Evolutionary conservation across 1,140 invertebrate species (phyloP), one percentile per base, ranked within the genome.

Genomic region (Drosophila seguyi): DNA sequence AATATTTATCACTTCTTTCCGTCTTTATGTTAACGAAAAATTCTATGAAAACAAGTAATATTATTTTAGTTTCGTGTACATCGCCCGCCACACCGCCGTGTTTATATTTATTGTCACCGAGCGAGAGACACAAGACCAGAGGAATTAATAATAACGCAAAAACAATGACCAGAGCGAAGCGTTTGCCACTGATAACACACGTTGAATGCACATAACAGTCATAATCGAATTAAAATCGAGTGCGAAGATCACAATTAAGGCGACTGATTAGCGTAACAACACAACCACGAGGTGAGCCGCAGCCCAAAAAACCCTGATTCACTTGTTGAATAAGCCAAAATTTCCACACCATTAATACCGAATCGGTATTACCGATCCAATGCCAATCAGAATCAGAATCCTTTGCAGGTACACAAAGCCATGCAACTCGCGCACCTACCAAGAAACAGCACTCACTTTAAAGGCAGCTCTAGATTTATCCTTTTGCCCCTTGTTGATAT

Each of bases 171-270:
- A 75, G 31, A 48, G 39, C 36, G 14, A 45, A 34, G 31, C 50
- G 31, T 22, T 6, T 8, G 52, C 42, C 38, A 59, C 50, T 88
- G 83, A 86, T 86, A 86, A 86, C 69, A 86, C 69, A 73, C 48
- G 62, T 68, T 31, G 34, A 75, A 67, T 57, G 58, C 78, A 83
- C 63, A 69, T 25, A 79, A 41, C 25, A 60, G 66, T 80, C 20
- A 42, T 55, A 69, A 69, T 56, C 75, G 67, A 62, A 63, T 36
- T 55, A 18, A 27, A 73, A 60, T 44, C 53, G 39, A 73, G 61
- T 67, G 57, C 72, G 79, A 85, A 81, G 66, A 81, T 77, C 72
- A 48, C 50, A 52, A 18, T 31, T 27, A 50, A 38, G 29, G 10
- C 27, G 36, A 25, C 31, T 65, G 71, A 55, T 81, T 72, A 72